A percentile compares a stretch with the other conserved stretches of the same genome.
These are phyloP conservation scores for Cephalopholis sonnerati DNA, from an alignment of 2,113 vertebrate genomes.

Conservation along the genomic window DNA sequence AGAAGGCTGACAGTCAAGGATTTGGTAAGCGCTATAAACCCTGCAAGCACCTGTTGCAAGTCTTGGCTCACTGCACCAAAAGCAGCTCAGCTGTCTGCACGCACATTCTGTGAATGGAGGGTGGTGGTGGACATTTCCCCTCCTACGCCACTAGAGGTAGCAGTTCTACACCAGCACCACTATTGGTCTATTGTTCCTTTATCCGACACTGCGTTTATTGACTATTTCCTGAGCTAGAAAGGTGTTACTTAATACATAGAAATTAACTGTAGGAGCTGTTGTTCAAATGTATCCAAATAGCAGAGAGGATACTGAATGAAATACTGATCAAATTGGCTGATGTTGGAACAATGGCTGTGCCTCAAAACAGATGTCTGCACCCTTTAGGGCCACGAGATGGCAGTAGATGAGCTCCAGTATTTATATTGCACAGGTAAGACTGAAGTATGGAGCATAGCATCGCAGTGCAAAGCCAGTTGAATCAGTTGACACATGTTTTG, in stretches of 20 bases:
- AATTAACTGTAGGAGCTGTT: not conserved
- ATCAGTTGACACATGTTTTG: constrained; percentile 12
- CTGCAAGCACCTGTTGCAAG: constrained; percentile 52
- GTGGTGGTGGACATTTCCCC: constrained; percentile 23
- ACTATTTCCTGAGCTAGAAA: not conserved
- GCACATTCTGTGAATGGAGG: constrained; percentile 25
- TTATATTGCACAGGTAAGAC: constrained; percentile 62
- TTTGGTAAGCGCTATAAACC: constrained; percentile 47
- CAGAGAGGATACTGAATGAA: not conserved
- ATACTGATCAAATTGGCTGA: constrained; percentile 46
- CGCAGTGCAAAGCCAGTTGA: not conserved
- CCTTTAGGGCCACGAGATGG: constrained; percentile 70
- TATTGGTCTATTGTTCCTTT: constrained; percentile 37
- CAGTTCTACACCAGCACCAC: constrained; percentile 30
- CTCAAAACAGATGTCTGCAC: constrained; percentile 44
- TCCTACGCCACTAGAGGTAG: constrained; percentile 67
- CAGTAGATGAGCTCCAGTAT: constrained; percentile 44
- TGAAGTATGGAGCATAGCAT: constrained; percentile 13
- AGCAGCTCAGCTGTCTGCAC: constrained; percentile 50
- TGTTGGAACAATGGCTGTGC: constrained; percentile 67
- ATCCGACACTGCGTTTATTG: constrained; percentile 29
- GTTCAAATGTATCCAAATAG: not conserved
- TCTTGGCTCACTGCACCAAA: constrained; percentile 57
- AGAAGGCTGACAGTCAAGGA: constrained; percentile 33
- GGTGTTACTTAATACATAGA: not conserved